Percentiles rank a stretch among this genome's conserved stretches.
phyloP scores from a whole-genome alignment of 1,140 invertebrate genomes.

The Neoseiulus cucumeris region DNA sequence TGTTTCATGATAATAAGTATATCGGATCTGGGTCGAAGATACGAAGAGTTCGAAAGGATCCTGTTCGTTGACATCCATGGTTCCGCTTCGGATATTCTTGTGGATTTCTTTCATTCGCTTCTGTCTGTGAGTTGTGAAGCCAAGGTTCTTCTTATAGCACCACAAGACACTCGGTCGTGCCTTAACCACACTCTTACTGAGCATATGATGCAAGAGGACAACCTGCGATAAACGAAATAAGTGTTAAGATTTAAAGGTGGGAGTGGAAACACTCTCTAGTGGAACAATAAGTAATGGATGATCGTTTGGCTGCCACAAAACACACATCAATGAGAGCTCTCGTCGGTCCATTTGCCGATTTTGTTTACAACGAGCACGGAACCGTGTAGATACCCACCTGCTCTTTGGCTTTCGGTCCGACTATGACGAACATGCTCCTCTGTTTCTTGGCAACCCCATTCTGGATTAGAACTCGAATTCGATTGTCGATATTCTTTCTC shows the following conservation, averaged over 20 bases:
- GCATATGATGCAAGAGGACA: conserved; percentile 88
- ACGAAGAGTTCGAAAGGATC: conserved; percentile 94
- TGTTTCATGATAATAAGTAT: conserved; percentile 88
- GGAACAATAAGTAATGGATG: too few species aligned
- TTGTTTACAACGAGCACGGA: too few species aligned
- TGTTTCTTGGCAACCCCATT: conserved; percentile 78
- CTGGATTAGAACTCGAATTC: conserved; percentile 83
- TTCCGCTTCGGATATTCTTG: conserved; percentile 69
- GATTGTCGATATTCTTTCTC: conserved; percentile 74
- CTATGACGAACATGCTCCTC: conserved; percentile 73
- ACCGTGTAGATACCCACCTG: conserved; percentile 47
- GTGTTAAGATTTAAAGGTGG: too few species aligned
- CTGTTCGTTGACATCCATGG: conserved; percentile 76
- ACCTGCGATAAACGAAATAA: conserved; percentile 36
- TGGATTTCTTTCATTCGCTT: conserved; percentile 71
- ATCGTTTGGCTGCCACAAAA: too few species aligned
- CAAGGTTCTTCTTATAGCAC: conserved; percentile 95
- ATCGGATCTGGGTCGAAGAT: conserved; percentile 85
- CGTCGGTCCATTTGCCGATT: too few species aligned
- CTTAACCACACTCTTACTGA: conserved; percentile 79
- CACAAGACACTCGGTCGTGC: conserved; percentile 74
- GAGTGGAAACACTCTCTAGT: too few species aligned
- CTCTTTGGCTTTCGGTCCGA: conserved; percentile 87
- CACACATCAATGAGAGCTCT: too few species aligned
- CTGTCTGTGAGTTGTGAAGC: conserved; percentile 77